These are phyloP conservation scores for Leucophenga maculata DNA, from an alignment of 2,888 invertebrate species.

Conservation along the genomic window DNA sequence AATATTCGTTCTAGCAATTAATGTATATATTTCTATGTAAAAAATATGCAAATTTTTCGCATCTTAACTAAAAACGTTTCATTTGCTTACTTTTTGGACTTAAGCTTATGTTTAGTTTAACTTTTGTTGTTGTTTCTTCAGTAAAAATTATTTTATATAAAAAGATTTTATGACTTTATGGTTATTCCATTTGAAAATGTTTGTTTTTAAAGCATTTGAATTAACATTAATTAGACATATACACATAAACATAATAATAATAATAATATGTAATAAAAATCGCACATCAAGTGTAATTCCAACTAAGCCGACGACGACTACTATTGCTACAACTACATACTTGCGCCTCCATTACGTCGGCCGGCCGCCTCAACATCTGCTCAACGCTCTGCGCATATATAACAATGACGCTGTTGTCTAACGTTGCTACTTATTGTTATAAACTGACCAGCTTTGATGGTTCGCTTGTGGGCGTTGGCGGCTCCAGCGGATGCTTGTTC, in stretches of 20 bases:
- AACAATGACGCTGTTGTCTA: neutral
- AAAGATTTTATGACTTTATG: conserved; percentile 20
- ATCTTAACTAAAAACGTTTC: conserved; percentile 33
- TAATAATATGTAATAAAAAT: conserved; percentile 3
- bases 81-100: neutral
- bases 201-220: conserved; percentile 14
- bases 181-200: conserved; percentile 21
- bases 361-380: conserved; percentile 29
- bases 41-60: conserved; percentile 23
- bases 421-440: conserved; percentile 74
- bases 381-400: conserved; percentile 23
- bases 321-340: conserved; percentile 35
- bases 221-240: conserved; percentile 19
- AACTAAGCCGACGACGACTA: conserved; percentile 5
- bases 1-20: conserved; percentile 37
- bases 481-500: conserved; percentile 81
- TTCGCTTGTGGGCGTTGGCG: conserved; percentile 81
- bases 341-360: conserved; percentile 42
- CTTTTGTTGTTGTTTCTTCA: neutral
- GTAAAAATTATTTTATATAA: conserved; percentile 20
- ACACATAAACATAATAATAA: conserved; percentile 10
- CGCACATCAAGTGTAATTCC: conserved; percentile 6
- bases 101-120: conserved; percentile 5
- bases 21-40: conserved; percentile 39
- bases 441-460: conserved; percentile 87